Evolutionary conservation across 2,888 invertebrate species (phyloP).

Genomic region (Melipona bicolor): DNA sequence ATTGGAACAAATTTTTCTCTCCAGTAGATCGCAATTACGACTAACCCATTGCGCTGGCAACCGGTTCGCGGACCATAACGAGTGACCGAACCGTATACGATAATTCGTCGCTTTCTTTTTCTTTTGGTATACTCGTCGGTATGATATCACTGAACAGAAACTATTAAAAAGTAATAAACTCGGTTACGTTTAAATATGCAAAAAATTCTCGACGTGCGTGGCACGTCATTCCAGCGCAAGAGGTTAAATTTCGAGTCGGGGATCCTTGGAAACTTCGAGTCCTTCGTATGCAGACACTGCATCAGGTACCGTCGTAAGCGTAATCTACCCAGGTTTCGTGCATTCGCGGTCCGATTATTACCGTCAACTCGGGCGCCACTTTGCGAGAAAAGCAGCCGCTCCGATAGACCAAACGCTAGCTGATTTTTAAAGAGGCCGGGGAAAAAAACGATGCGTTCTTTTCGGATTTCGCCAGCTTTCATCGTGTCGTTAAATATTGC

Average conservation of each 20-base stretch:
- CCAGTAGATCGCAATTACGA: conserved; percentile 6
- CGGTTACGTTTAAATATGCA: no score
- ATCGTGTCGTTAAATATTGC: conserved; percentile 53
- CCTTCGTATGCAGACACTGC: not conserved
- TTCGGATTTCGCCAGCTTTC: conserved; percentile 41
- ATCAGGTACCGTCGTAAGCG: conserved; percentile 4
- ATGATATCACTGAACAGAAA: no score
- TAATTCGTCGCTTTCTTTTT: no score
- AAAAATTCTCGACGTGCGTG: no score
- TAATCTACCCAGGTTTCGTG: not conserved
- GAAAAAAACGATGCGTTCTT: not conserved
- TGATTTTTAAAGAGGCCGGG: not conserved
- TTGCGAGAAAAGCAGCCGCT: conserved; percentile 3
- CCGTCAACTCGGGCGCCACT: conserved; percentile 1
- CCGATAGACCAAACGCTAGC: not conserved
- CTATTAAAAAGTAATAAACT: no score
- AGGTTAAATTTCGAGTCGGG: not conserved
- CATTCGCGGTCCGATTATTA: conserved; percentile 32
- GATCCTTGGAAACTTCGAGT: not conserved
- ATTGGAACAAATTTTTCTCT: not conserved
- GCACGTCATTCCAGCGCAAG: no score
- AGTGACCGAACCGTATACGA: no score
- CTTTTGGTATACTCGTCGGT: no score
- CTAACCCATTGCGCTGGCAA: not conserved
- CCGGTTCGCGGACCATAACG: no score